A percentile compares a stretch with the other conserved stretches of the same genome.
Evolutionary conservation across 2,797 vertebrate genomes (phyloP).

Genomic region (Delichon dasypus): DNA sequence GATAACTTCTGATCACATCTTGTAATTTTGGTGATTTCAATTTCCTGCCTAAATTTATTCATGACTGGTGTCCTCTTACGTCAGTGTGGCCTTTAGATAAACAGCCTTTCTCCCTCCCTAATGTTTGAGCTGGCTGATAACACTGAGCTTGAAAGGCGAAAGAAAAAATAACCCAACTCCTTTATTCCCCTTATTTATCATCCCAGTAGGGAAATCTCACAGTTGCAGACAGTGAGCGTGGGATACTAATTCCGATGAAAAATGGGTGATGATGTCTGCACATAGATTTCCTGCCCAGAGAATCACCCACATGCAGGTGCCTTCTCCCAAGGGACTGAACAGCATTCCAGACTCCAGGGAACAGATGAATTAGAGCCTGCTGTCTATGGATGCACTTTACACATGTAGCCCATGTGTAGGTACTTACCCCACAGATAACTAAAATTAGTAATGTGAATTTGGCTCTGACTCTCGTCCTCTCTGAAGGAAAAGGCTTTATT

Average conservation of each 20-base stretch:
- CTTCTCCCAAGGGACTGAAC: background rate
- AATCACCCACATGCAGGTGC: background rate
- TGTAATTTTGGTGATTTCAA: background rate
- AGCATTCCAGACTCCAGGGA: background rate
- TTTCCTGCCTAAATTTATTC: conserved; percentile 36
- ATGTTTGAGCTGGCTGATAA: conserved; percentile 16
- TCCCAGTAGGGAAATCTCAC: background rate
- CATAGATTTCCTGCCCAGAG: background rate
- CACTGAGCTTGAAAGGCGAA: background rate
- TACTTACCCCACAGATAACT: background rate
- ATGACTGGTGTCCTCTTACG: background rate
- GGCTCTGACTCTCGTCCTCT: background rate
- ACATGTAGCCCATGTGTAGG: fast-evolving
- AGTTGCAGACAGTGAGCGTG: background rate
- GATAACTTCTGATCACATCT: background rate
- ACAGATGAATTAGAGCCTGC: background rate
- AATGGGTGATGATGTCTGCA: background rate
- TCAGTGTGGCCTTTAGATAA: background rate
- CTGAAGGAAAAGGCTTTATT: background rate
- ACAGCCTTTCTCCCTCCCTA: background rate
- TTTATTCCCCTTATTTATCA: background rate
- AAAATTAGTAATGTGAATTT: background rate
- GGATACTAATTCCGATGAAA: background rate
- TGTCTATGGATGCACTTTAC: background rate
- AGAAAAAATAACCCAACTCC: background rate